Base-by-base conservation (phyloP, 2,888 invertebrate genomes). In the Stegophylla sp. region DNA sequence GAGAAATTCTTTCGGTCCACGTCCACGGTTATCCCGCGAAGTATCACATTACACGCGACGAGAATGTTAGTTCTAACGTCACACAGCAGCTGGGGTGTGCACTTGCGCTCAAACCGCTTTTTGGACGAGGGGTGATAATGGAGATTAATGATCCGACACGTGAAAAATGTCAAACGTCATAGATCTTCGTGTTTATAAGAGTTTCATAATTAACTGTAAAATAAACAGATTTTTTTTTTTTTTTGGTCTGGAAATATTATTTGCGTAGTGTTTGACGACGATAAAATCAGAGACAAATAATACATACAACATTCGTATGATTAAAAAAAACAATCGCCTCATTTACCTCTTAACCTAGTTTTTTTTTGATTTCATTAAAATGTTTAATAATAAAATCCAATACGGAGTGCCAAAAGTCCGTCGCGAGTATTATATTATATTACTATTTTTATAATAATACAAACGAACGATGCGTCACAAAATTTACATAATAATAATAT, bases 341-440 rank as follows among this genome's bases (percentile, higher is more conserved):
- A 45, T 74, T 63, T 34, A 63, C 20, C 51, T 13, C n/a, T 34
- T 28, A 61, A 34, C 51, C 63, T 15, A 51, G 74, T 74, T 61
- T 5, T 23, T 56, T n/a, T 3, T 28, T 17, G 2, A 48, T 61
- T 34, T 20, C 23, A 20, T 74, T 48, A 51, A 0, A 41, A 48
- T 15, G 48, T 61, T 63, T 74, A 74, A 63, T 74, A 34, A 64
- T 64, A 20, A 72, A 72, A 72, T 41, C 23, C 2, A 41, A 41
- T 17, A 34, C 26, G 10, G 28, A 74, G 48, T 74, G 61, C 48
- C 61, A 63, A 61, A 45, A 48, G 45, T 63, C 34, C 61, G 61
- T 20, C 23, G 3, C 34, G 4, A 15, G 10, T 56, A 5, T 34
- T 20, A 23, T 13, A n/a, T n/a, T n/a, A n/a, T n/a, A n/a, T n/a